Percentiles rank a stretch among this genome's conserved stretches.
These are phyloP conservation scores for Sylvia borin DNA, from an alignment of 2,797 vertebrate species.

Conservation along the genomic window DNA sequence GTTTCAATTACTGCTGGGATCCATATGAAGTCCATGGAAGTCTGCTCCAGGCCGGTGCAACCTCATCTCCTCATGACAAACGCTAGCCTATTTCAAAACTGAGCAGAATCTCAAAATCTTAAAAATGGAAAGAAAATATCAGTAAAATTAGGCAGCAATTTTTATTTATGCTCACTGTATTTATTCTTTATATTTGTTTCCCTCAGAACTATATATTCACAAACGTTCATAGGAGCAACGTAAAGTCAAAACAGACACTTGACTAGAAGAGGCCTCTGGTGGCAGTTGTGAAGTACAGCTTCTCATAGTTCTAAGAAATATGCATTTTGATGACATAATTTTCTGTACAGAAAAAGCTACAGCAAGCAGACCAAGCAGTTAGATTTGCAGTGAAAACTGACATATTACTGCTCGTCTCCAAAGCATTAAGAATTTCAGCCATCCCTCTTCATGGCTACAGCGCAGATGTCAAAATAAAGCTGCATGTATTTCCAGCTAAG, in stretches of 20 bases:
- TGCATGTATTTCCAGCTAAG: not conserved
- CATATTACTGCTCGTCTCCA: not conserved
- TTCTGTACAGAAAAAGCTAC: not conserved
- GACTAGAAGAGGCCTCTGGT: conserved; percentile 74
- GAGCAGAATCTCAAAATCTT: not conserved
- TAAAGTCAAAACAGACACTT: not conserved
- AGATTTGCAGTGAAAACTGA: not conserved
- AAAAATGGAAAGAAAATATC: not conserved
- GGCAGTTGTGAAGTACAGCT: not conserved
- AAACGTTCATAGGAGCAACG: not conserved
- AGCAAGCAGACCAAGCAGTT: not conserved
- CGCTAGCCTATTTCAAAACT: not conserved
- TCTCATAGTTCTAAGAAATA: not conserved
- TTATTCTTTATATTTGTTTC: not conserved
- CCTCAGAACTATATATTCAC: not conserved
- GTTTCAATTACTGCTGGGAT: not conserved
- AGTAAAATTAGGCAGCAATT: not conserved
- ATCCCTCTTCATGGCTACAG: not conserved
- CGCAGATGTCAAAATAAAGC: not conserved
- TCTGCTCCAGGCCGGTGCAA: not conserved
- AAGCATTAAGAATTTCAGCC: not conserved
- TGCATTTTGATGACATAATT: not conserved
- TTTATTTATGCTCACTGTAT: not conserved
- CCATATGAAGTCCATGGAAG: not conserved
- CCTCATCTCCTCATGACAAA: not conserved